Base-by-base conservation (phyloP, 2,888 invertebrate species). In the Venustoraphidia nigricollis region DNA sequence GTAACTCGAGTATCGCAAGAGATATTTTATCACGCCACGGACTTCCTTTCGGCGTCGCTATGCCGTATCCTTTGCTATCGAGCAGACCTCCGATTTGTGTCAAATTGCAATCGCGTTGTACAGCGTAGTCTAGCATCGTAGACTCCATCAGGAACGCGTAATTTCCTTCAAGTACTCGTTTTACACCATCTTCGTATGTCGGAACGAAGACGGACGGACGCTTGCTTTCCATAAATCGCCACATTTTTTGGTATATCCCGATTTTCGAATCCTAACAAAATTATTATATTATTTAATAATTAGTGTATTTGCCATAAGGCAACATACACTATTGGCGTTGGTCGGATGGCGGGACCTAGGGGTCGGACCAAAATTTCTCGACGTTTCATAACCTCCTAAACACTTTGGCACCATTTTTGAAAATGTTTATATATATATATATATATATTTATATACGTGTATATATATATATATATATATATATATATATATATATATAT, bases 141-240 rank as follows among this genome's bases (percentile, higher is more conserved):
- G 94, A 95, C 70, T 98, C 97, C 90, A 97, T 95, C 13, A 98
- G 76, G 63, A 94, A 98, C 0, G 97, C 97, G 66, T 96, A 98
- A 66, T 95, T 87, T 1, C 88, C 93, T 46, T 79, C 78, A 45
- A 91, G 69, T 0, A 95, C 96, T 44, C 85, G 71, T 56, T 81
- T 76, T 34, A 95, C 87, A 0, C 96, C 97, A 57, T 94, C 92
- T 55, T 92, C 89, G 63, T 93, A 95, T 0, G 84, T 84, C 45
- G 83, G 76, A 0, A 94, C 92, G 59, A 96, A 88, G 0, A 90
- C 90, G 0, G 83, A 77, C 0, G 90, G 83, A 34, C 81, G 75
- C 58, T 77, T 71, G 60, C 72, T 75, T 55, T 91, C 88, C 96
- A 96, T 96, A 58, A 86, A 91, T 44, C 83, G 76, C 94, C 93